A percentile compares a stretch with the other conserved stretches of the same genome.
These are phyloP conservation scores for Hirtodrosophila duncani DNA, from an alignment of 2,888 invertebrate genomes.

Conservation along the genomic window DNA sequence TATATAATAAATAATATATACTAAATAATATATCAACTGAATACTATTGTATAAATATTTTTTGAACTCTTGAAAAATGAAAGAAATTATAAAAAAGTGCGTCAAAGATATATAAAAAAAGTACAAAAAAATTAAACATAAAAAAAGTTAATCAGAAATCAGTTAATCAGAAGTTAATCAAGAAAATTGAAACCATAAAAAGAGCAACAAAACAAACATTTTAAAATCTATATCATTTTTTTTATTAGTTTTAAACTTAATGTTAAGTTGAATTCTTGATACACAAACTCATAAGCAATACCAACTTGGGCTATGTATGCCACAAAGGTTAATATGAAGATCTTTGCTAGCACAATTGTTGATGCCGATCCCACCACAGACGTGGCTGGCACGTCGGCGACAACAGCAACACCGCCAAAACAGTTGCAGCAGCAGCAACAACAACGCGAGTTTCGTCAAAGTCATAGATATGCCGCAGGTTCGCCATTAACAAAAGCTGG, in stretches of 20 bases:
- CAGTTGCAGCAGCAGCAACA: slow-evolving; percentile 41
- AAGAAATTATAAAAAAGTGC: slow-evolving; percentile 16
- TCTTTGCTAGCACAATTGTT: slow-evolving; percentile 60
- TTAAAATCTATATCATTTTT: too few relatives aligned
- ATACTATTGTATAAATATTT: too few relatives aligned
- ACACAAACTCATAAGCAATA: too few relatives aligned
- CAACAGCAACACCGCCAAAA: slow-evolving; percentile 19
- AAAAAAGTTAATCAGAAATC: slow-evolving; percentile 13
- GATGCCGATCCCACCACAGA: slow-evolving; percentile 22
- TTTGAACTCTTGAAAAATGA: too few relatives aligned
- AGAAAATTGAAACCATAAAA: slow-evolving; percentile 21
- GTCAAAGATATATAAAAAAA: slow-evolving; percentile 31
- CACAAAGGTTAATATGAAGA: slow-evolving; percentile 64
- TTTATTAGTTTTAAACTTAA: too few relatives aligned
- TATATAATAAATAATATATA: too few relatives aligned
- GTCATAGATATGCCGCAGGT: slow-evolving; percentile 7
- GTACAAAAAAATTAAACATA: slow-evolving; percentile 8
- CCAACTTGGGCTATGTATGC: slow-evolving; percentile 44
- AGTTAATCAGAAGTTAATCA: slow-evolving; percentile 14
- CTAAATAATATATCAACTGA: too few relatives aligned
- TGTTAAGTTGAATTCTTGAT: too few relatives aligned
- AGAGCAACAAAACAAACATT: not conserved
- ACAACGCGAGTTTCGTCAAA: slow-evolving; percentile 49
- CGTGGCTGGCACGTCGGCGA: slow-evolving; percentile 13
- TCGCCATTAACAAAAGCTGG: slow-evolving; percentile 19